A percentile compares a stretch with the other conserved stretches of the same genome.
phyloP scores from a whole-genome alignment of 2,888 invertebrate genomes.

The Alitta virens region DNA sequence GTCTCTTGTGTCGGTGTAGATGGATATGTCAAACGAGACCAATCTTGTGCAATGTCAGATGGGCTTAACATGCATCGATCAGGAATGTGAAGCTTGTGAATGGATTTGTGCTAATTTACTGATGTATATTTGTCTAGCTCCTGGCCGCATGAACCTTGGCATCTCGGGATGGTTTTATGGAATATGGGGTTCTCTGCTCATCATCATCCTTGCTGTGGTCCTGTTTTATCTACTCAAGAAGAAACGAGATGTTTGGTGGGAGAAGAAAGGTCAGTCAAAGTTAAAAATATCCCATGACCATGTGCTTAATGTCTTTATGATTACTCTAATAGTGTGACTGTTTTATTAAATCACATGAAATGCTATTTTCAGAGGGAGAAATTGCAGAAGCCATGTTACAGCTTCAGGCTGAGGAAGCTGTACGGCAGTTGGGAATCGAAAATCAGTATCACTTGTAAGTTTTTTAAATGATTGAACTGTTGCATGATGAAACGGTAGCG shows the following conservation, averaged over 20 bases:
- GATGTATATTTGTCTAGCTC: conserved; percentile 5
- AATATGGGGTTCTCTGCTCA: conserved; percentile 27
- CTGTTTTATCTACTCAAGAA: conserved; percentile 26
- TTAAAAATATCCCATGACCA: no score
- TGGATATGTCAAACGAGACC: no score
- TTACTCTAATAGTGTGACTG: no score
- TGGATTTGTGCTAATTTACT: no score
- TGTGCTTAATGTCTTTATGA: no score
- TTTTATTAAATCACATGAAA: no score
- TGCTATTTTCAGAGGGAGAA: conserved; percentile 25
- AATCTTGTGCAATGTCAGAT: no score
- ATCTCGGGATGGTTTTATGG: conserved; percentile 31
- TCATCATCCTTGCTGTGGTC: conserved; percentile 27
- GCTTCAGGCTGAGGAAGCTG: conserved; percentile 31
- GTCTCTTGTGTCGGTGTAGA: no score
- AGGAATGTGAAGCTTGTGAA: no score
- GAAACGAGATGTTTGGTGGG: conserved; percentile 26
- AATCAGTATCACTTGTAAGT: conserved; percentile 21
- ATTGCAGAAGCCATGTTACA: conserved; percentile 29
- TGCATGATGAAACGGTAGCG: no score
- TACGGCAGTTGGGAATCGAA: conserved; percentile 28
- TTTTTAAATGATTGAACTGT: no score
- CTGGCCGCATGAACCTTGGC: conserved; percentile 18
- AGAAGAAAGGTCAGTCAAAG: conserved; percentile 28
- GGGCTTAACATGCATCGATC: no score